These are phyloP conservation scores for Linnaemya vulpina DNA, from an alignment of 2,888 invertebrate species.

Conservation along the genomic window DNA sequence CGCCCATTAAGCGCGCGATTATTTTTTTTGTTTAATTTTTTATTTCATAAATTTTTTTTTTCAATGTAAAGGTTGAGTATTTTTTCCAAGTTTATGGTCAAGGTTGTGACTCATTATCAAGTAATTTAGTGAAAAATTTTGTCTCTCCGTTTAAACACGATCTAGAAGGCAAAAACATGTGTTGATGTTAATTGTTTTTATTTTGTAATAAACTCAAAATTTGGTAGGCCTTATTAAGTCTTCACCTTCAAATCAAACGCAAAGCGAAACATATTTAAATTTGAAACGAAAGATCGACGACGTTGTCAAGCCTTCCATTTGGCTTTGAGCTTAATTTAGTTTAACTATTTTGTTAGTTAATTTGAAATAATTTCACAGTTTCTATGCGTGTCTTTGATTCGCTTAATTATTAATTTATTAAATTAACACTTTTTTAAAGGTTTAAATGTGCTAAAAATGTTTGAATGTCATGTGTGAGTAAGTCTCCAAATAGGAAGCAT, in stretches of 20 bases:
- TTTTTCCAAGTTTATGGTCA: slow-evolving; percentile 63
- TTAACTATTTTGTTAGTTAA: slow-evolving; percentile 15
- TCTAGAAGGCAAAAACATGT: not conserved
- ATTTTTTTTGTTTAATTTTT: not conserved
- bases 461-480: slow-evolving; percentile 23
- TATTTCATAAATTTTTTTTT: too few relatives aligned
- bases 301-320: slow-evolving; percentile 9
- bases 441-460: slow-evolving; percentile 42
- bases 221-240: slow-evolving; percentile 13
- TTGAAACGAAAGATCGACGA: slow-evolving; percentile 13
- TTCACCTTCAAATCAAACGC: slow-evolving; percentile 18
- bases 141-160: slow-evolving; percentile 14
- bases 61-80: slow-evolving; percentile 36
- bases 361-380: slow-evolving; percentile 7
- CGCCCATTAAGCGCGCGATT: not conserved
- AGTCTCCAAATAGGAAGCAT: slow-evolving; percentile 30
- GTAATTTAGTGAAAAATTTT: not conserved
- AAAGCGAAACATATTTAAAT: slow-evolving; percentile 8
- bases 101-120: slow-evolving; percentile 52
- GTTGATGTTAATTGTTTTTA: not conserved
- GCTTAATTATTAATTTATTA: slow-evolving; percentile 46
- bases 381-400: slow-evolving; percentile 30
- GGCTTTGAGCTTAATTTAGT: slow-evolving; percentile 9
- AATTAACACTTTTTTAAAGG: slow-evolving; percentile 56
- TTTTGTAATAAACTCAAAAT: not conserved